Evolutionary conservation across 2,888 invertebrate species (phyloP).

Genomic region (Scrobipalpa atriplicella): DNA sequence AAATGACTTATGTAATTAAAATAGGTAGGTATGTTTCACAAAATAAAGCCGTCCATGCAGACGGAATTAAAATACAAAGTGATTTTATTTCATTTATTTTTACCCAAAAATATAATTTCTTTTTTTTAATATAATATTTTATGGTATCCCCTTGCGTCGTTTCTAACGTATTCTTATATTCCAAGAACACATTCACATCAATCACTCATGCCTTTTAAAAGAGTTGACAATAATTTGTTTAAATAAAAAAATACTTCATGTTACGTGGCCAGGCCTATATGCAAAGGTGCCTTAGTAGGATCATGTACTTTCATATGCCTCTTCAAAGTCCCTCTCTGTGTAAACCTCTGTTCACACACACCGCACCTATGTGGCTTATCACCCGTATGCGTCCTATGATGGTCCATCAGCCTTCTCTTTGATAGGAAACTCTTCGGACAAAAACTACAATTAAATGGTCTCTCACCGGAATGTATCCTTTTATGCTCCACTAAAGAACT

Average conservation of each 20-base stretch:
- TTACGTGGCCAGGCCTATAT: neutral
- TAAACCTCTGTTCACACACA: constrained; percentile 69
- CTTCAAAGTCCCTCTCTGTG: constrained; percentile 69
- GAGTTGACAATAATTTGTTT: neutral
- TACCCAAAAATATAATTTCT: too few species aligned
- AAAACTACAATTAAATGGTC: constrained; percentile 62
- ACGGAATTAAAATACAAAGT: constrained; percentile 5
- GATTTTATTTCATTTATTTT: neutral
- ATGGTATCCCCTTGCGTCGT: too few species aligned
- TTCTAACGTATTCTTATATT: too few species aligned
- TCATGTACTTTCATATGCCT: constrained; percentile 75
- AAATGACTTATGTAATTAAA: too few species aligned
- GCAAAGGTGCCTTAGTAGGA: constrained; percentile 39
- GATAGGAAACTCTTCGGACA: constrained; percentile 69
- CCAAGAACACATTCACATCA: too few species aligned
- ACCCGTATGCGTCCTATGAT: constrained; percentile 71
- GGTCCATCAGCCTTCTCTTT: constrained; percentile 64
- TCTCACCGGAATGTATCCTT: constrained; percentile 72
- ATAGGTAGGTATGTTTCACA: constrained; percentile 7
- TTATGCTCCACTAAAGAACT: constrained; percentile 65
- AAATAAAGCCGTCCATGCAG: constrained; percentile 3
- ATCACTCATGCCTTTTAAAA: too few species aligned
- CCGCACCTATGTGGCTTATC: constrained; percentile 70
- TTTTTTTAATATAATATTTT: too few species aligned
- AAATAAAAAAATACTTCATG: neutral